Evolutionary conservation across 2,113 vertebrate genomes (phyloP), one percentile per base, ranked within the genome.

Genomic region (Nycticebus coucang): DNA sequence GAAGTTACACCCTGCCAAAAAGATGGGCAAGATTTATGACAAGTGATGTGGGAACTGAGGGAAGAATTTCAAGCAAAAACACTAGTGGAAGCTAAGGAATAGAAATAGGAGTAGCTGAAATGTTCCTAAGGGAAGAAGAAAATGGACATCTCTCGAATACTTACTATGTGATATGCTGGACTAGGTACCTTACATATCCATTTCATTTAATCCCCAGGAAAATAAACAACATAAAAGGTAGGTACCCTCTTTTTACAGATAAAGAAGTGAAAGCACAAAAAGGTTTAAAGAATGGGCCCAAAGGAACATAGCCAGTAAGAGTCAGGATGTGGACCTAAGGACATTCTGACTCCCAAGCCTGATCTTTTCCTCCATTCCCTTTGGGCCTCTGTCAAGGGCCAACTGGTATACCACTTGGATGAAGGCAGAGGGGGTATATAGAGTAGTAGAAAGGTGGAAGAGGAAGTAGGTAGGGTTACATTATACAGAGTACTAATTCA

Each of bases 161-260:
- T 50, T 85, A 85, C 14, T 28, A 15, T 26, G 53, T 19, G 10
- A 75, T 30, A 92, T 37, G 79, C 37, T 68, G 28, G n/a, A 33
- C 12, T 79, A 84, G 21, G 17, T 33, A 33, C 72, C 45, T 71
- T 55, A 68, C 33, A 64, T 37, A 78, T 12, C 53, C 68, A 55
- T 81, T 84, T 85, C 10, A 62, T 68, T 71, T 84, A 87, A 94
- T 82, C 62, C 68, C 7, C 30, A 81, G 41, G 55, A 72, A 96
- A 95, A 66, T 28, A 77, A 90, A 68, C 14, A 92, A 41, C 21
- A 74, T 82, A 77, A 9, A 28, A 28, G 22, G 66, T 35, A 86
- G 17, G 24, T 22, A 81, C 30, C 41, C 95, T 24, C 55, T 45
- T 77, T 91, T 87, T 81, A 93, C 11, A 85, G 37, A 82, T 17